These are phyloP conservation scores for Drosophila bocqueti DNA, from an alignment of 1,140 invertebrate species.

Conservation along the genomic window DNA sequence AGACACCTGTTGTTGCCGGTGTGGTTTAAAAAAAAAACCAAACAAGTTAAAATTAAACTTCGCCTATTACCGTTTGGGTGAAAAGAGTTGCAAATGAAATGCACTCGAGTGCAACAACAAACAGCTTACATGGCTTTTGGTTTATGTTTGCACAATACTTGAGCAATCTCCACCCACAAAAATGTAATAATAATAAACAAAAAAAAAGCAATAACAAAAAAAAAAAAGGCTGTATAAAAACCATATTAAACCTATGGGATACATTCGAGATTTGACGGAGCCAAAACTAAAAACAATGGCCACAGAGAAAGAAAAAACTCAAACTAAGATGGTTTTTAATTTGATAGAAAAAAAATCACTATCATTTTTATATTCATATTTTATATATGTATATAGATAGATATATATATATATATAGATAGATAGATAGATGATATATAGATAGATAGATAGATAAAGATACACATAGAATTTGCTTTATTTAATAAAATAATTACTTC, in stretches of 20 bases:
- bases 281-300: constrained; percentile 11
- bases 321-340: not conserved
- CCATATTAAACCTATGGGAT: constrained; percentile 17
- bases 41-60: constrained; percentile 7
- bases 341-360: not conserved
- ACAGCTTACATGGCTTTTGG: constrained; percentile 7
- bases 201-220: not conserved
- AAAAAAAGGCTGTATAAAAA: constrained; percentile 12
- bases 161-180: constrained; percentile 20
- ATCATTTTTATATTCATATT: not conserved
- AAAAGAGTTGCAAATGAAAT: constrained; percentile 44
- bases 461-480: too few relatives aligned
- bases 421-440: too few relatives aligned
- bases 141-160: constrained; percentile 17
- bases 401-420: too few relatives aligned
- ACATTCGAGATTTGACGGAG: constrained; percentile 14
- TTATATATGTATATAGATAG: too few relatives aligned
- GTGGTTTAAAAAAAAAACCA: not conserved
- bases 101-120: constrained; percentile 60
- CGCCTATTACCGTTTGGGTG: not conserved
- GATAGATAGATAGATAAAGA: too few relatives aligned
- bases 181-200: not conserved
- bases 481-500: too few relatives aligned
- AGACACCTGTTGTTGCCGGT: constrained; percentile 32
- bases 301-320: not conserved